These are phyloP conservation scores for Pyrgilauda ruficollis DNA, from an alignment of 2,113 vertebrate species.

Conservation along the genomic window DNA sequence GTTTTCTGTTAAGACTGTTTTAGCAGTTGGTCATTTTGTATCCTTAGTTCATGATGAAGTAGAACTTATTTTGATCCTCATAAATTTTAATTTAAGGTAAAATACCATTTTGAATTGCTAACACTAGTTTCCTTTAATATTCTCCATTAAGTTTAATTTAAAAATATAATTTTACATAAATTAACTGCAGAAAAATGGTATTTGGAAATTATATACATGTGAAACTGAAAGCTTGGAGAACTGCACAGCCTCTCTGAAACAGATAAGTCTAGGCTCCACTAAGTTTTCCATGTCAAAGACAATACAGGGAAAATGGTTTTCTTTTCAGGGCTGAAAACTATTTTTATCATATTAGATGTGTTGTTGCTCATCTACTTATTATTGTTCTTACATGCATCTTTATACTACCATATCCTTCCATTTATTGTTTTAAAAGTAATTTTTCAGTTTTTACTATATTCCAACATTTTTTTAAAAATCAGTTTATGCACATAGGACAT, in stretches of 20 bases:
- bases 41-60: not conserved
- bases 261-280: not conserved
- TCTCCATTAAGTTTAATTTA: not conserved
- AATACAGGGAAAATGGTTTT: not conserved
- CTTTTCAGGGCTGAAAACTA: not conserved
- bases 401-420: not conserved
- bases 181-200: not conserved
- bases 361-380: not conserved
- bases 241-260: not conserved
- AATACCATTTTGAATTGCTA: not conserved
- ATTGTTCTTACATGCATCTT: not conserved
- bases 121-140: not conserved
- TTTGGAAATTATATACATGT: not conserved
- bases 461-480: fast-evolving
- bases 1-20: not conserved
- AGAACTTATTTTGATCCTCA: not conserved
- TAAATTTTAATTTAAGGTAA: not conserved
- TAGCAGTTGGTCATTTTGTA: fast-evolving
- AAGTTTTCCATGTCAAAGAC: not conserved
- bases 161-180: not conserved
- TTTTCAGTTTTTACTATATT: not conserved
- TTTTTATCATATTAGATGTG: not conserved
- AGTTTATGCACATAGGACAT: not conserved
- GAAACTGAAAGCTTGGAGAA: not conserved
- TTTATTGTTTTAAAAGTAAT: not conserved